Evolutionary conservation across 2,888 invertebrate genomes (phyloP).

Genomic region (Lepas anatifera): DNA sequence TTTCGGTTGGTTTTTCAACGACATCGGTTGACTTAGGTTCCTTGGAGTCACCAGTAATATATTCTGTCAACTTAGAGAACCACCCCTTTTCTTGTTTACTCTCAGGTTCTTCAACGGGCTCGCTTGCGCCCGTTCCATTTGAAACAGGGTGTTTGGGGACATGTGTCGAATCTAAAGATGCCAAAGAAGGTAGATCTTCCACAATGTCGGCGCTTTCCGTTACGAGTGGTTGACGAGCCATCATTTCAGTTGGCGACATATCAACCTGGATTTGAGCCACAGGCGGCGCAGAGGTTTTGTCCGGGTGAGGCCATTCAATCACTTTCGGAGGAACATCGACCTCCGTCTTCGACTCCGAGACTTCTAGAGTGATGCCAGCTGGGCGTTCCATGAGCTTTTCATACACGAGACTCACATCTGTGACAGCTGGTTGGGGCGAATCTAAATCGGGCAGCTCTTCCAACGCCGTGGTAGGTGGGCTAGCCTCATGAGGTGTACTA

Average conservation of each 20-base stretch:
- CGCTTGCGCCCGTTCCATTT: no score
- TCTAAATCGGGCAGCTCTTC: neutral
- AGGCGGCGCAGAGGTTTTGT: neutral
- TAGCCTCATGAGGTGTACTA: no score
- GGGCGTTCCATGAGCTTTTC: neutral
- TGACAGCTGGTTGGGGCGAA: neutral
- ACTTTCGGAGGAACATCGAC: neutral
- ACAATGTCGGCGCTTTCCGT: no score
- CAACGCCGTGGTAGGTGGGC: no score
- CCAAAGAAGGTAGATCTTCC: no score
- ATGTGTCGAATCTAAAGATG: no score
- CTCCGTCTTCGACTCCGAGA: neutral
- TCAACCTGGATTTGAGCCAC: neutral
- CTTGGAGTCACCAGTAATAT: neutral
- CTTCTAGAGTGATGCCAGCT: neutral
- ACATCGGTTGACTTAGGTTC: no score
- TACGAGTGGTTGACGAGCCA: neutral
- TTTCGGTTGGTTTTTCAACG: no score
- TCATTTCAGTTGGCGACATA: neutral
- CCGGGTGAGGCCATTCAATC: neutral
- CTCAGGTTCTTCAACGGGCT: no score
- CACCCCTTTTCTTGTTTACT: neutral
- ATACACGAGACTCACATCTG: neutral
- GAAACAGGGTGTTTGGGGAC: no score
- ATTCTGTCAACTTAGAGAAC: neutral